phyloP scores from a whole-genome alignment of 92 coral and sea anemone species.

The Epizoanthus ramosus region DNA sequence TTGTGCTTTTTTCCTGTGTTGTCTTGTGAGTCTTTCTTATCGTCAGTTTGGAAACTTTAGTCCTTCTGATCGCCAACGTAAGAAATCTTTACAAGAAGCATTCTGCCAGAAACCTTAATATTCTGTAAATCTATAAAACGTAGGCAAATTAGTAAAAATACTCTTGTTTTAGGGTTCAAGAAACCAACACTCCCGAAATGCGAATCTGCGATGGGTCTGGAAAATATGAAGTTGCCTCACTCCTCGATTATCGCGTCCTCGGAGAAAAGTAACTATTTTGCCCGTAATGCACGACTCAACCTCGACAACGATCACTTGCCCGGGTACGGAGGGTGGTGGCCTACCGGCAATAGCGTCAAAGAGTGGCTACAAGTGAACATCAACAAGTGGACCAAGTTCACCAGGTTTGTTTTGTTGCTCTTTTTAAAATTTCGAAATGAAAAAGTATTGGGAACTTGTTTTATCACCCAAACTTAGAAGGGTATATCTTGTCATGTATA shows the following conservation, averaged over 20 bases:
- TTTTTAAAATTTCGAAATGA: too few species aligned
- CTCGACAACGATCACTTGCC: constrained; percentile 13
- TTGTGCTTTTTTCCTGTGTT: too few species aligned
- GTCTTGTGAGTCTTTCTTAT: too few species aligned
- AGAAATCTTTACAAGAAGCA: too few species aligned
- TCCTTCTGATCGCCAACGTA: too few species aligned
- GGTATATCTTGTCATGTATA: too few species aligned
- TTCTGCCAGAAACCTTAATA: too few species aligned
- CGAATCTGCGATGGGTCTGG: constrained; percentile 33
- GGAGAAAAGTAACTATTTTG: constrained; percentile 25
- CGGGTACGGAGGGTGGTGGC: constrained; percentile 41
- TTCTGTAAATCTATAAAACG: too few species aligned
- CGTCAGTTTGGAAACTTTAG: too few species aligned
- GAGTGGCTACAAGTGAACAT: constrained; percentile 35
- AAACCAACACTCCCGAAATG: constrained; percentile 14
- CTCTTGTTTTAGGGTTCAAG: background rate
- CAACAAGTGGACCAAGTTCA: constrained; percentile 29
- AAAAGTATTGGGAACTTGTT: too few species aligned
- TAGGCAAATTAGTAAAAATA: too few species aligned
- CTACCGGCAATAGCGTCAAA: background rate
- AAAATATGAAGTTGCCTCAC: constrained; percentile 12
- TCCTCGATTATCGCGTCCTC: constrained; percentile 28
- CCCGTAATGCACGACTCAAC: constrained; percentile 36
- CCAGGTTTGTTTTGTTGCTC: constrained; percentile 5
- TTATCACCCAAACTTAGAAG: too few species aligned